phyloP scores from a whole-genome alignment of 2,888 invertebrate species.

The Chromoteleia sp. region DNA sequence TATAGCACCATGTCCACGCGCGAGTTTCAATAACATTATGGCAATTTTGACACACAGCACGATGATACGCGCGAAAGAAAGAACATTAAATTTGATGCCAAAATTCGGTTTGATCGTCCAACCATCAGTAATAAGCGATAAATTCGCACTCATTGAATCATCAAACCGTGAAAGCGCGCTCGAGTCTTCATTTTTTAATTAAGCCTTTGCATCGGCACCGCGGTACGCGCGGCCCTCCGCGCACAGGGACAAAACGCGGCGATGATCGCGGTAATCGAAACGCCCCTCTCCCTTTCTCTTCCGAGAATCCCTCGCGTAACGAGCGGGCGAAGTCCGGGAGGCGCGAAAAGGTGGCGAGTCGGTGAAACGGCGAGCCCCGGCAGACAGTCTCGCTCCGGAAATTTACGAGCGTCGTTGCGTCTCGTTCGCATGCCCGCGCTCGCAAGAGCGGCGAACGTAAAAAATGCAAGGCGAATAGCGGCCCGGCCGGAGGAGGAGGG shows the following conservation, averaged over 20 bases:
- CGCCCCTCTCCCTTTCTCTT: slow-evolving; percentile 9
- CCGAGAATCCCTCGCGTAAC: slow-evolving; percentile 1
- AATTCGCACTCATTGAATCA: slow-evolving; percentile 17
- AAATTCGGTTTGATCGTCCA: slow-evolving; percentile 17
- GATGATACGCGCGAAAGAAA: neutral
- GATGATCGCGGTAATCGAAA: slow-evolving; percentile 16
- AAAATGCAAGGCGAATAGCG: slow-evolving; percentile 26
- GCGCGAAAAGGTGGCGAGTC: slow-evolving; percentile 8
- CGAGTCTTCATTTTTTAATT: slow-evolving; percentile 19
- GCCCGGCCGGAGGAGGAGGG: neutral
- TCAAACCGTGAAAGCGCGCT: slow-evolving; percentile 13
- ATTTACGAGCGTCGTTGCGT: slow-evolving; percentile 37
- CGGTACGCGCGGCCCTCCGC: neutral
- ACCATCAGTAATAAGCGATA: slow-evolving; percentile 15
- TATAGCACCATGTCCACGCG: too few species aligned
- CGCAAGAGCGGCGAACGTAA: slow-evolving; percentile 10
- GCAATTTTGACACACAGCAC: too few species aligned
- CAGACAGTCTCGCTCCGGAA: slow-evolving; percentile 13
- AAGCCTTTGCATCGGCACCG: slow-evolving; percentile 2
- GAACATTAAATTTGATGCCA: neutral
- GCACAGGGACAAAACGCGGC: neutral
- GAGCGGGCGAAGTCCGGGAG: neutral
- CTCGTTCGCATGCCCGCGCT: slow-evolving; percentile 5
- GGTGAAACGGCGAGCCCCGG: too few species aligned
- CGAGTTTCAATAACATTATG: too few species aligned